Base-by-base conservation (phyloP, 1,140 invertebrate species). In the honey bee (Apis mellifera) region DNA sequence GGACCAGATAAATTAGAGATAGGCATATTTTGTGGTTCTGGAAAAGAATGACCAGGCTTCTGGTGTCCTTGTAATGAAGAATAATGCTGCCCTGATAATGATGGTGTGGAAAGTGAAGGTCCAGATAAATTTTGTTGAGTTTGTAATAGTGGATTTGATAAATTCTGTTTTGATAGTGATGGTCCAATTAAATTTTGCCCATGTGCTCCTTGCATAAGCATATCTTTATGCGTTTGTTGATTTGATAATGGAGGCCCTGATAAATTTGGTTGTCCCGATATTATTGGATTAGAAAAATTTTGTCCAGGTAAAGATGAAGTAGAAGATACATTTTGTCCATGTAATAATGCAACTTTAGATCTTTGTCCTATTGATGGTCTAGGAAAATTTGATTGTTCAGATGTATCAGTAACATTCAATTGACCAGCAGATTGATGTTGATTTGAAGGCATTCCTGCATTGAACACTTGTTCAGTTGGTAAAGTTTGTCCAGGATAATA, bases 181-280 rank as follows among this genome's bases (percentile, higher is more conserved):
- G 93, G 91, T 32, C 86, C 76, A 57, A 83, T 69, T 55, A 89
- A 65, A 62, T 75, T 82, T 13, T 71, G 89, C 59, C 84, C 64
- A 71, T 74, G 59, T 89, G 92, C 42, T 83, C 89, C 60, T 57
- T 65, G 81, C n/a, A 65, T 50, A 21, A 42, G 17, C 5, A 52
- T 54, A 57, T 57, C 74, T 8, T 23, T 73, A 9, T 62, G 84
- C 57, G 11, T 21, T 52, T 79, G 82, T 70, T 88, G 86, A 60
- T 79, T 76, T 8, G 87, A 84, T 73, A 94, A 93, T 69, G 93
- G 92, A 9, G 91, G 92, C 21, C 86, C 90, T 48, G 85, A 69
- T 42, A 88, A 84, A 84, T 76, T 69, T 79, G 59, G 59, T 60
- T 81, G 83, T 26, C 84, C 80, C 2, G 82, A 75, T 72, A 89